These are phyloP conservation scores for Onychostoma macrolepis DNA, from an alignment of 2,113 vertebrate genomes.

Conservation along the genomic window DNA sequence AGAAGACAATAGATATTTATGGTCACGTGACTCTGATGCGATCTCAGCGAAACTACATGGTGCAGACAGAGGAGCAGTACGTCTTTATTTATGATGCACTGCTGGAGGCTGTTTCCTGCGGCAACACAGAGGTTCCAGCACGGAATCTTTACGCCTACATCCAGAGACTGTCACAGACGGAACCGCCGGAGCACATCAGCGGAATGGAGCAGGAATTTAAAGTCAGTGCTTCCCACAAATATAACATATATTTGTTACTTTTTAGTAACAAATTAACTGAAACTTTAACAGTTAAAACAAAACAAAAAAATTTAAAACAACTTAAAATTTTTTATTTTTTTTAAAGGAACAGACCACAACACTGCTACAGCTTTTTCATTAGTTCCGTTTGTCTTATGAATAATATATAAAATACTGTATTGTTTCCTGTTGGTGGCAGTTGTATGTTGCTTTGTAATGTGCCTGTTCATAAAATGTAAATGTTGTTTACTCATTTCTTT, in stretches of 20 bases:
- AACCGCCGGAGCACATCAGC: constrained; percentile 93
- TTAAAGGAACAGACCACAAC: no score
- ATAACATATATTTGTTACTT: neutral
- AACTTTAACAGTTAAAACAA: neutral
- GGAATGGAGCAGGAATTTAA: constrained; percentile 84
- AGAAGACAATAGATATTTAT: constrained; percentile 97
- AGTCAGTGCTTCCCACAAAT: constrained; percentile 31
- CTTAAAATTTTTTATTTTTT: no score
- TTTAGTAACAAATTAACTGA: neutral
- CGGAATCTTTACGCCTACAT: constrained; percentile 98
- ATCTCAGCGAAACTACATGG: constrained; percentile 99
- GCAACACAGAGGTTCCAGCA: constrained; percentile 97
- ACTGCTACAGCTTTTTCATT: neutral
- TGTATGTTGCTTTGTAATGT: neutral
- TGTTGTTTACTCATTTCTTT: neutral
- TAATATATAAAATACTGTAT: neutral
- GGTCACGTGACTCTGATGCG: constrained; percentile 98
- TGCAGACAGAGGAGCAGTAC: constrained; percentile 98
- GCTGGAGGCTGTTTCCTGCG: constrained; percentile 95
- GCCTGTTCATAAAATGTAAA: neutral
- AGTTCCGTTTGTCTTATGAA: neutral
- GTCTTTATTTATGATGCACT: constrained; percentile 97
- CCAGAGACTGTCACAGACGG: constrained; percentile 96
- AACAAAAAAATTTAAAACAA: no score
- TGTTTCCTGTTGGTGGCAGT: neutral